Evolutionary conservation across 2,888 invertebrate species (phyloP).

Genomic region (Orthosia gothica): DNA sequence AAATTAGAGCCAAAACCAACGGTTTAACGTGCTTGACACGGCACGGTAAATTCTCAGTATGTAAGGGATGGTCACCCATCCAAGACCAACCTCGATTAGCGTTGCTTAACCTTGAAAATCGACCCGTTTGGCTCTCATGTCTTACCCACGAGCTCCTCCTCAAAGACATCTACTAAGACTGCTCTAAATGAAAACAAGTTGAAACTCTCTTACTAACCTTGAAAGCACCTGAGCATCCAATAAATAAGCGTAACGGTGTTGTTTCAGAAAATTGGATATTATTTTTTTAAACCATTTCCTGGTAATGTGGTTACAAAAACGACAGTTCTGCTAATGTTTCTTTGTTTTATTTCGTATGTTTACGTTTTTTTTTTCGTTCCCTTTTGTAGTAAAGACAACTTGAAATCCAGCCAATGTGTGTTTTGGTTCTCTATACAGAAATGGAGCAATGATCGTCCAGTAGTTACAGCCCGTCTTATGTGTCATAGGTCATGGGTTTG

Average conservation of each 20-base stretch:
- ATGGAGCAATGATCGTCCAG: no score
- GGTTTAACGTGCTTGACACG: no score
- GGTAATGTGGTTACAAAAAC: constrained; percentile 28
- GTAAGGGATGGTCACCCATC: not conserved
- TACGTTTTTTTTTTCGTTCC: not conserved
- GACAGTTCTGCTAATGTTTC: constrained; percentile 32
- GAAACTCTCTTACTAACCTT: not conserved
- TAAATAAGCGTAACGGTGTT: constrained; percentile 40
- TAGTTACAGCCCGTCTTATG: no score
- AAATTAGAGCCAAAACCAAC: no score
- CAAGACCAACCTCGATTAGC: not conserved
- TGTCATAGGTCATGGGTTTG: no score
- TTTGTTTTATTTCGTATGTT: constrained; percentile 4
- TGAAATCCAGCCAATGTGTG: not conserved
- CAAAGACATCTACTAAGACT: not conserved
- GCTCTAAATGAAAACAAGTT: not conserved
- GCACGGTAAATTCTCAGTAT: no score
- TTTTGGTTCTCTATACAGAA: no score
- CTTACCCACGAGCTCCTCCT: not conserved
- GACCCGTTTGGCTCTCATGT: not conserved
- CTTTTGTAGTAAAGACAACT: not conserved
- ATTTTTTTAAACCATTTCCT: constrained; percentile 46
- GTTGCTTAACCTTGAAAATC: not conserved
- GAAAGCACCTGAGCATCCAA: constrained; percentile 1
- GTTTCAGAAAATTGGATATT: constrained; percentile 51